Evolutionary conservation across 2,888 invertebrate species (phyloP).

Genomic region (Dugesia japonica): DNA sequence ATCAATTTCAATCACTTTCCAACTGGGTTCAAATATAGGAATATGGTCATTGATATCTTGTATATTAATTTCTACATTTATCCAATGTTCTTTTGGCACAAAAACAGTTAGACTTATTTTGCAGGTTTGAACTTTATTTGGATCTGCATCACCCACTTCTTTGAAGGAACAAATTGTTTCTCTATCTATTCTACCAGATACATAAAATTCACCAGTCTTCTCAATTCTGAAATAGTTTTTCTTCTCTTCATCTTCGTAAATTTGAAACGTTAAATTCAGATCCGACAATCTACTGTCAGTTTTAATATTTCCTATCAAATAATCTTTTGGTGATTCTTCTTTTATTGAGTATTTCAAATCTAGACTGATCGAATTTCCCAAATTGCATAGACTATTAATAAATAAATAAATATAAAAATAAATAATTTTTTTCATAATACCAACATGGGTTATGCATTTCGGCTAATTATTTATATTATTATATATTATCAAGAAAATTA

Average conservation of each 20-base stretch:
- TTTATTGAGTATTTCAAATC: conserved; percentile 9
- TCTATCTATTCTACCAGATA: background rate
- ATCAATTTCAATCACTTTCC: conserved; percentile 14
- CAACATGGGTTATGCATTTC: too few species aligned
- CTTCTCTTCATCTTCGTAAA: conserved; percentile 3
- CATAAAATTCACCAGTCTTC: background rate
- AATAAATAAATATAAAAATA: too few species aligned
- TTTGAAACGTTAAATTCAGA: background rate
- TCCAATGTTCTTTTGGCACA: conserved; percentile 28
- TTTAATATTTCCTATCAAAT: background rate
- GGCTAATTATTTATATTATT: too few species aligned
- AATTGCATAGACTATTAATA: background rate
- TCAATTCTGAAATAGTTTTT: background rate
- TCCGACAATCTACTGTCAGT: background rate
- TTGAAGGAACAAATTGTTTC: conserved; percentile 14
- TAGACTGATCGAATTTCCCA: background rate
- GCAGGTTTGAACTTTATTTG: conserved; percentile 5
- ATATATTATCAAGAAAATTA: too few species aligned
- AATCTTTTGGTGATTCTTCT: background rate
- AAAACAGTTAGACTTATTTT: conserved; percentile 23
- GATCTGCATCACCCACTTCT: background rate
- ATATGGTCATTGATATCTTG: conserved; percentile 31
- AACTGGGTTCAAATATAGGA: conserved; percentile 20
- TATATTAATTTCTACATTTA: conserved; percentile 27
- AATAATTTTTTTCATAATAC: too few species aligned